Base-by-base conservation (phyloP, 2,888 invertebrate species). In the Aporophyla lueneburgensis region DNA sequence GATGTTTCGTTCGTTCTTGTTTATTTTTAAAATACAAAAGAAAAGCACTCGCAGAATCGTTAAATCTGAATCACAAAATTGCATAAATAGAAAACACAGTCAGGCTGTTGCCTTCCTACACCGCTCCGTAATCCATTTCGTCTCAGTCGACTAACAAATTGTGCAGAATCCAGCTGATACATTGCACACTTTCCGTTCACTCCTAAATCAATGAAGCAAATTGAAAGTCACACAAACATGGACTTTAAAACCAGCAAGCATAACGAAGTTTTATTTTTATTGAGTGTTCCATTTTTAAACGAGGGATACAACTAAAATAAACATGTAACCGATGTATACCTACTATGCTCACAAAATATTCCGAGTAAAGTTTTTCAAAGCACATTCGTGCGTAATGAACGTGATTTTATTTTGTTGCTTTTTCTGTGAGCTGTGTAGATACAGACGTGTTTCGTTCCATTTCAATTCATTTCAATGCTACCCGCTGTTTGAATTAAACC, bases 401-500 rank as follows among this genome's bases (percentile, higher is more conserved):
- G 62, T 61, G 78, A 80, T 79, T 85, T 78, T 70, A 76, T 81
- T 86, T 78, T 77, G 73, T 70, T 78, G 49, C 73, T 72, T 84
- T 83, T 73, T 77, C 78, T 76, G 74, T 69, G 72, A 78, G 54
- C 56, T 62, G 69, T 78, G 78, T 71, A 71, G 67, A 74, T 74
- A 68, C 68, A 71, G 61, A 63, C 67, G 65, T 74, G 78, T 79
- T 87, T 86, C 84, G 71, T 89, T 89, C 76, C 86, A 72, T 82
- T 86, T 77, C 84, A 83, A 85, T 90, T 86, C 66, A 76, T 86
- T 86, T 71, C 74, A 78, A 78, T 78, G 59, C 53, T 72, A 80
- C 85, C 77, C 85, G 81, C 83, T 88, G 74, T 86, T 86, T 76
- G 80, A 87, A 89, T 87, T 88, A 86, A 90, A 90, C 76, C 84